Conservation (phyloP, 2,888 invertebrate genomes). For the Villa cingulata region DNA sequence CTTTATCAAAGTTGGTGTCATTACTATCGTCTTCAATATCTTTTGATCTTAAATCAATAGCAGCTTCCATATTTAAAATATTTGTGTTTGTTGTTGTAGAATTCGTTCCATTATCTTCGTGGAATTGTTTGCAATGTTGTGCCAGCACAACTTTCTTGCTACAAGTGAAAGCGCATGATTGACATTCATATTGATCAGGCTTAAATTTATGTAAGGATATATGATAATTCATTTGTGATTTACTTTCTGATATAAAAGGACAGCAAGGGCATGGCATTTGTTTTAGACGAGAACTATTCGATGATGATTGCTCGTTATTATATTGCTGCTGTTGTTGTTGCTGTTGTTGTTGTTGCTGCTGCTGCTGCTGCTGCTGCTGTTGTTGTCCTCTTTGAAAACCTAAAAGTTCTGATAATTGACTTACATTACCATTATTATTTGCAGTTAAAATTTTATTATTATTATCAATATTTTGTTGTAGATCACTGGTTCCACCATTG, state of each 20-base stretch:
- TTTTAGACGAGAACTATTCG: constrained; percentile 34
- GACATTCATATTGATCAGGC: constrained; percentile 50
- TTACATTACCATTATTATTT: neutral
- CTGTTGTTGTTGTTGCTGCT: constrained; percentile 15
- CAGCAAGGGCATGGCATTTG: constrained; percentile 67
- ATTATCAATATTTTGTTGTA: neutral
- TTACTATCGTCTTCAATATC: constrained; percentile 27
- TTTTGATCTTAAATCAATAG: constrained; percentile 18
- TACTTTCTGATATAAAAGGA: constrained; percentile 74
- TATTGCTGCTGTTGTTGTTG: constrained; percentile 21
- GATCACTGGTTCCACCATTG: too few species aligned
- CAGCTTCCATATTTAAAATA: neutral
- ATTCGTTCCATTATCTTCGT: constrained; percentile 20
- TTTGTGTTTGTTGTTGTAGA: neutral
- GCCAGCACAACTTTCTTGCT: constrained; percentile 67
- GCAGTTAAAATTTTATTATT: neutral
- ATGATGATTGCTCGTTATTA: constrained; percentile 17
- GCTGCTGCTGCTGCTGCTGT: constrained; percentile 13
- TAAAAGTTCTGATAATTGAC: neutral
- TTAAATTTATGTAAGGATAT: constrained; percentile 58
- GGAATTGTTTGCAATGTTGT: constrained; percentile 59
- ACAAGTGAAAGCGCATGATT: constrained; percentile 68
- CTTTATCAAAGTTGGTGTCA: constrained; percentile 35
- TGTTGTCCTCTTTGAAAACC: constrained; percentile 3
- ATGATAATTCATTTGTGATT: constrained; percentile 74